Evolutionary conservation across 1,140 invertebrate species (phyloP), one percentile per base, ranked within the genome.

Genomic region (Drosophila burlai): DNA sequence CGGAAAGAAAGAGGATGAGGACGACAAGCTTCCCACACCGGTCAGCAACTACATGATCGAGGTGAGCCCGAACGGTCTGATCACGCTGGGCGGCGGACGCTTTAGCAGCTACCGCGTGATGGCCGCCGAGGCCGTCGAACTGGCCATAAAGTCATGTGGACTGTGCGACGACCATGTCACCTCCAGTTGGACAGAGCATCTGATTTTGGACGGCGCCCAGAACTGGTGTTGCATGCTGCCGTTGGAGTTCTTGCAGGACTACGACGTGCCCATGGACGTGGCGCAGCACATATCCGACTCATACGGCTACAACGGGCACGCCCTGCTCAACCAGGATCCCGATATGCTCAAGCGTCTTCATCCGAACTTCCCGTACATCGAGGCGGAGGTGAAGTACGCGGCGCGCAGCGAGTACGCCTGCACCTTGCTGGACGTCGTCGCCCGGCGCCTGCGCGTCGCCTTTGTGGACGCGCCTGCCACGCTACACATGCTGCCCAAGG

Each of bases 91-190:
- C 7, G 85, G 85, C 0, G 85, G 85, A 0, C 67, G 79, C 2
- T 85, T 79, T 76, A 85, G 66, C 42, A 76, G 47, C 4, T 89
- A 89, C 34, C 85, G 85, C 9, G 47, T 72, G 1, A 89, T 89
- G 85, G 85, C 85, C 7, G 31, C 38, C 21, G 59, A 90, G 10
- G 81, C 85, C 21, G 47, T 89, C 3, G 82, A 90, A 0, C 18
- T 66, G 10, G 85, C 86, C 10, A 82, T 90, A 3, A 40, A 74
- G 7, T 18, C 26, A 11, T 85, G 71, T 9, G 45, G 49, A 1
- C 43, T 90, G 9, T 63, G 81, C 38, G 75, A 76, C 24, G 50
- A 89, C 0, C 31, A 49, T 2, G 9, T 46, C 4, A 18, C 36
- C 8, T 15, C 18, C 8, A 85, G 85, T 21, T 57, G 58, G 43